These are phyloP conservation scores for Anorthoa munda DNA, from an alignment of 2,888 invertebrate genomes.

Conservation along the genomic window DNA sequence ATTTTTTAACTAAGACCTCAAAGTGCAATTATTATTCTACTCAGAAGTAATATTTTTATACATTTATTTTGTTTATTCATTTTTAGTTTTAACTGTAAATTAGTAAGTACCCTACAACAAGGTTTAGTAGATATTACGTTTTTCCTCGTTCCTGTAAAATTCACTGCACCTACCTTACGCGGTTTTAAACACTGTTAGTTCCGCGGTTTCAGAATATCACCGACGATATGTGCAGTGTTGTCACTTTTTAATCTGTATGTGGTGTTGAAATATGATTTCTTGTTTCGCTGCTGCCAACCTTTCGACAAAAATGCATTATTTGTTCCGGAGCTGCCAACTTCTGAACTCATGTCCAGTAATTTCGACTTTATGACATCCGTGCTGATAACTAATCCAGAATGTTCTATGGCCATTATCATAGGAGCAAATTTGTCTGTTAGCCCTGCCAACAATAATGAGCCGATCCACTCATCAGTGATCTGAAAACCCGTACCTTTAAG, in stretches of 20 bases:
- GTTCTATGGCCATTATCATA: neutral
- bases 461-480: neutral
- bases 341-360: too few relatives aligned
- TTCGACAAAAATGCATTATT: too few relatives aligned
- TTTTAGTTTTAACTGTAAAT: conserved; percentile 15
- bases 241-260: too few relatives aligned
- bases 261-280: too few relatives aligned
- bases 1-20: too few relatives aligned
- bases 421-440: neutral
- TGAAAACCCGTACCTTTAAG: neutral
- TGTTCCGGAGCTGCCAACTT: too few relatives aligned
- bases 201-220: conserved; percentile 11
- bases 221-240: too few relatives aligned
- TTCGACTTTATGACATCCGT: too few relatives aligned
- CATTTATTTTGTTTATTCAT: conserved; percentile 24
- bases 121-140: too few relatives aligned
- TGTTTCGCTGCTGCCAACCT: too few relatives aligned
- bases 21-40: conserved; percentile 22
- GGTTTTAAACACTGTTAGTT: conserved; percentile 5
- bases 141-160: too few relatives aligned
- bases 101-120: too few relatives aligned
- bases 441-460: neutral
- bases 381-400: neutral
- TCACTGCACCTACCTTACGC: neutral
- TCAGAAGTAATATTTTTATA: conserved; percentile 30